A percentile compares a stretch with the other conserved stretches of the same genome.
phyloP scores from a whole-genome alignment of 2,113 vertebrate species.

The Proterorhinus semilunaris region DNA sequence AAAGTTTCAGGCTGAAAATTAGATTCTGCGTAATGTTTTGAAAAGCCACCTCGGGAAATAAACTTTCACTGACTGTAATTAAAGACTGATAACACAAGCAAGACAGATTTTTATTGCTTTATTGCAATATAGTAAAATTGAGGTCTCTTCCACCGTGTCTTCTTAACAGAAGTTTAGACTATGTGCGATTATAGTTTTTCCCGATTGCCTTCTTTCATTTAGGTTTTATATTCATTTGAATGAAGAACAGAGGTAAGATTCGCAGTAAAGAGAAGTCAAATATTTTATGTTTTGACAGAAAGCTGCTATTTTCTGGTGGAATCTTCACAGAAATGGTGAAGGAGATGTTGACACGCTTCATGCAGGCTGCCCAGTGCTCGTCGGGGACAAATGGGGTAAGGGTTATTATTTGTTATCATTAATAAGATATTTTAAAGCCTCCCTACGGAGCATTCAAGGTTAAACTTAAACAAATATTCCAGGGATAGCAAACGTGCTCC shows the following conservation, averaged over 20 bases:
- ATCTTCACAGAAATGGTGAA: conserved; percentile 85
- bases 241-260: not conserved
- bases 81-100: not conserved
- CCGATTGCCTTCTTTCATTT: too few species aligned
- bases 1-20: conserved; percentile 31
- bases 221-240: too few species aligned
- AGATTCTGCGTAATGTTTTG: conserved; percentile 15
- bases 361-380: conserved; percentile 88
- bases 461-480: too few species aligned
- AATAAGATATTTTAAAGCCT: not conserved
- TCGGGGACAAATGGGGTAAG: conserved; percentile 95
- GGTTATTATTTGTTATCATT: not conserved
- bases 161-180: too few species aligned
- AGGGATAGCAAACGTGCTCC: too few species aligned
- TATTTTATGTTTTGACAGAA: conserved; percentile 73
- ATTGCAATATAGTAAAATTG: too few species aligned
- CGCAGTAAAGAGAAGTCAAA: not conserved
- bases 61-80: not conserved
- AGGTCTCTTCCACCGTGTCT: too few species aligned
- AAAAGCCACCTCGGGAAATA: conserved; percentile 11
- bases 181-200: too few species aligned
- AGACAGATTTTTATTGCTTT: too few species aligned
- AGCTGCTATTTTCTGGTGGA: conserved; percentile 96
- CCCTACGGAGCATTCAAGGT: too few species aligned
- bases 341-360: conserved; percentile 86